Evolutionary conservation across 2,797 vertebrate species (phyloP), one percentile per base, ranked within the genome.

Genomic region (Diglossa cyanea): DNA sequence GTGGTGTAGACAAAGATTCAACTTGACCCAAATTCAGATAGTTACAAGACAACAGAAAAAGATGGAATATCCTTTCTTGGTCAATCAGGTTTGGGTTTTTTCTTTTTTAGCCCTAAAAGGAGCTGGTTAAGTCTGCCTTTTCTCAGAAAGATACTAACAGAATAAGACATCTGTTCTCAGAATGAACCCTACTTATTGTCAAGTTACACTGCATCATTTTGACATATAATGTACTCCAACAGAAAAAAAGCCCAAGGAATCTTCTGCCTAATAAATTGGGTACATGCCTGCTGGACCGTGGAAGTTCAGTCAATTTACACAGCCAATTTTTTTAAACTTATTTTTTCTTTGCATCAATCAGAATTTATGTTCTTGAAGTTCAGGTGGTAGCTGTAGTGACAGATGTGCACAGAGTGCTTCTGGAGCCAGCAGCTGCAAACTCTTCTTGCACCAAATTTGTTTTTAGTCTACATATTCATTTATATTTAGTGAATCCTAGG

Each of bases 371-470:
- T 80, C 73, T 75, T 79, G 58, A 81, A 48, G 26, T 81, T 93
- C 83, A 95, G 88, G 88, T 95, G 93, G 31, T 94, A 76, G 84
- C 76, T 88, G 70, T 83, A 80, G 25, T 91, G 83, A 66, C 83
- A 93, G 86, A 80, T 75, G 70, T 45, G 37, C 60, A 21, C 58
- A 72, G 55, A 44, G 9, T 47, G 21, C 53, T 94, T 61, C 66
- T 73, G 60, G 51, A 84, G 58, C 37, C 26, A 82, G 70, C 80
- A 92, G 90, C 88, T 94, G 73, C 83, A 92, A 77, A 88, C 66
- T 55, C 54, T 80, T 87, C 57, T 83, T 68, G 39, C 54, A 51
- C 90, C 58, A 67, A 76, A 76, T 92, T 91, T 86, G 73, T 23
- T 94, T 80, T 85, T 86, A 82, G 57, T 78, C 54, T 94, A 81